A percentile compares a stretch with the other conserved stretches of the same genome.
Evolutionary conservation across 2,888 invertebrate species (phyloP).

Genomic region (Andrena bucephala): DNA sequence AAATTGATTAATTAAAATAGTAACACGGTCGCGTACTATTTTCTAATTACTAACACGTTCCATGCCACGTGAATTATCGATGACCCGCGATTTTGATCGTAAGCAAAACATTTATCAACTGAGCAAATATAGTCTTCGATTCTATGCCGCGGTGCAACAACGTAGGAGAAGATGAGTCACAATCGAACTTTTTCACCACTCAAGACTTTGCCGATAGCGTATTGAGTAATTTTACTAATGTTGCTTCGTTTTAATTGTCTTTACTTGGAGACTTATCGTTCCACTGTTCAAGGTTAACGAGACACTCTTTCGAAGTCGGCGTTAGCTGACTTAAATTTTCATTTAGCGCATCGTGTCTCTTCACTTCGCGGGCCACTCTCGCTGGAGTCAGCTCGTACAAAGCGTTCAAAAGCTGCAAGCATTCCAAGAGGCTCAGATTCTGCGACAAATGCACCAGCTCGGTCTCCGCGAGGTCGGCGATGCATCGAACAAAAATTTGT

Average conservation of each 20-base stretch:
- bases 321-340: neutral
- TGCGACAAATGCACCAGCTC: conserved; percentile 68
- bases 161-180: too few relatives aligned
- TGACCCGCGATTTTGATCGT: neutral
- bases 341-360: neutral
- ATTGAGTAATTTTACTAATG: neutral
- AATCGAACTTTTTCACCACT: too few relatives aligned
- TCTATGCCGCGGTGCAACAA: neutral
- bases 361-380: conserved; percentile 20
- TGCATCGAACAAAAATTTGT: conserved; percentile 56
- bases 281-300: conserved; percentile 69
- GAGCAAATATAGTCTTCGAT: neutral
- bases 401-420: conserved; percentile 66
- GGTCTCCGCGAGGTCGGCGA: conserved; percentile 57
- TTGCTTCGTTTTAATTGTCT: neutral
- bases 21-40: neutral
- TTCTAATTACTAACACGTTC: neutral
- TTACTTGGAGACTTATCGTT: conserved; percentile 70
- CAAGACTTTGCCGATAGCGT: neutral
- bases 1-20: neutral
- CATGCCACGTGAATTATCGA: neutral
- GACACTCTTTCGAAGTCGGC: conserved; percentile 60
- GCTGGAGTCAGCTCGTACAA: conserved; percentile 38
- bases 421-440: conserved; percentile 70
- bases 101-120: neutral